Base-by-base conservation (phyloP, 2,888 invertebrate species). In the Caenorhabditis virilis region DNA sequence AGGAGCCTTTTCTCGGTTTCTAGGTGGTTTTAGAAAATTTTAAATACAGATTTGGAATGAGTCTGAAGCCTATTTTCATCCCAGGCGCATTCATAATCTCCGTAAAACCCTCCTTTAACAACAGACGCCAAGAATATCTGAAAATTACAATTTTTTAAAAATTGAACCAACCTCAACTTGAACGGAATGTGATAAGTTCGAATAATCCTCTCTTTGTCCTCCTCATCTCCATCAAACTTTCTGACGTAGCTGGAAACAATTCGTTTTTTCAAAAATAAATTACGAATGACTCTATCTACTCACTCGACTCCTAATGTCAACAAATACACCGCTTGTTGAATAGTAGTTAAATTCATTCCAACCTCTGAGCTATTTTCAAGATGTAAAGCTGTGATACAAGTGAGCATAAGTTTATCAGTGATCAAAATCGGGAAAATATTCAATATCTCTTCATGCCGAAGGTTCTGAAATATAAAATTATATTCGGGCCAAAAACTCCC, bases 241-340 rank as follows among this genome's bases (percentile, higher is more conserved):
- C 47, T 20, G 1, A 45, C 22, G 15, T 20, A 41, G 15, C 41
- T 41, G 15, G 11, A 41, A 41, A 20, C 7, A 30, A 30, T 30
- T 30, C 13, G 6, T 30, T 9, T 9, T 30, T 30, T 30, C 6
- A 30, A 30, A 30, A 30, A 30, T 13, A 30, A 30, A 9, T 30
- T 6, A 30, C 13, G 13, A 30, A 30, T 30, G 30, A 30, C 6
- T 30, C 6, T 9, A 30, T 30, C n/a, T 13, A 11, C 59, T 30
- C 50, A 64, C 27, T 59, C 59, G 9, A 70, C 70, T 6, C 59
- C 49, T 9, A 76, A 27, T 2, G 75, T 64, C 18, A 79, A 46
- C 42, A 79, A 46, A 46, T 76, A 79, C 15, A 79, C 58, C 9
- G 74, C 64, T 45, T 78, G 52, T 49, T 79, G 78, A 4, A 76